Base-by-base conservation (phyloP, 2,888 invertebrate species). In the Eumerus sabulonum region DNA sequence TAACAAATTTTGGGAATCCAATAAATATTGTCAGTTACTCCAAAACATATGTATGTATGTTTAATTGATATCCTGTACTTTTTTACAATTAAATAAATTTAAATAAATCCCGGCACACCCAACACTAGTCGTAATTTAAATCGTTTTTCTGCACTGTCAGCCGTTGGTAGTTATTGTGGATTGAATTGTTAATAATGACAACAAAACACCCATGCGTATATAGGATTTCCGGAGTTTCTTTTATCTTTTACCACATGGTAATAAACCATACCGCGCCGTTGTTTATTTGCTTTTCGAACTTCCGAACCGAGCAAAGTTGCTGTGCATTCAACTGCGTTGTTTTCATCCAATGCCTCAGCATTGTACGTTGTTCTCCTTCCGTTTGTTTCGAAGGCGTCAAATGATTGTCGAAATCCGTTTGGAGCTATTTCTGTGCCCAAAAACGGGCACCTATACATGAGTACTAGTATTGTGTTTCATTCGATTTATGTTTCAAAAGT, bases 201-300 rank as follows among this genome's bases (percentile, higher is more conserved):
- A 62, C 77, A 59, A 51, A 79, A 51, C 38, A 38, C 57, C 51
- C 14, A 48, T 42, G 56, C 40, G 40, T 35, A 67, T 51, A 35
- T 62, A 77, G 48, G 77, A 68, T 64, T 67, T 79, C 77, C 77
- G 67, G 63, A 57, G 51, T 57, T 57, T 38, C 68, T 79, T 73
- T 68, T 67, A 73, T 79, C 68, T 72, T 63, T 63, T 38, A 53
- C 73, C 73, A 73, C 63, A 73, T 50, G 67, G 67, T 68, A 67
- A 67, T 67, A 67, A 62, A 63, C 67, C 67, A 67, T 72, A 67
- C 72, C 54, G 42, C 53, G 70, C 40, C 42, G 66, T 57, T 67
- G 73, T 77, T 77, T 73, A 59, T 73, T 77, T 73, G 62, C 72
- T 57, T 76, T 60, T 56, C 47, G 54, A 50, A 76, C 71, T 62